Conservation (phyloP, 2,797 vertebrate species). For the Euphonia xanthogaster region DNA sequence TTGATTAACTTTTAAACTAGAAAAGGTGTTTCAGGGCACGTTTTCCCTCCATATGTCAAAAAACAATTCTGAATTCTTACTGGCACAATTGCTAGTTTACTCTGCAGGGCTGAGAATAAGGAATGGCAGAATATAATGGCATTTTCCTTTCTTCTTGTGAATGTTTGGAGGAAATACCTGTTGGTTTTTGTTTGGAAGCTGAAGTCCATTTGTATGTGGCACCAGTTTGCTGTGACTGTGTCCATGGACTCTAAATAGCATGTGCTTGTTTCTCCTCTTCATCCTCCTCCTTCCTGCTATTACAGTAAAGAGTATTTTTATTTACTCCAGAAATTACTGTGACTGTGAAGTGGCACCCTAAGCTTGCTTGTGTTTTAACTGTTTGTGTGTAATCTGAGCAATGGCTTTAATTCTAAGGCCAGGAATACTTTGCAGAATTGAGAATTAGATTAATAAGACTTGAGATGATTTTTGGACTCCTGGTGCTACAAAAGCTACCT, state of each 20-base stretch:
- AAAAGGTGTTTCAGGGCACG: background rate
- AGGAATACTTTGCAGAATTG: background rate
- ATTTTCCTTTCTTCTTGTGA: background rate
- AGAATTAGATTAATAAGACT: background rate
- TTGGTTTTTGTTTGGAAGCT: background rate
- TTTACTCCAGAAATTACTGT: background rate
- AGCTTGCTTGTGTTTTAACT: background rate
- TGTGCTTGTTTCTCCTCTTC: accelerated
- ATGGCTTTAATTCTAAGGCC: background rate
- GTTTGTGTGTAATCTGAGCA: background rate
- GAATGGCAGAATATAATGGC: background rate
- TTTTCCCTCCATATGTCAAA: background rate
- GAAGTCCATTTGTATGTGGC: background rate
- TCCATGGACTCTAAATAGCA: background rate
- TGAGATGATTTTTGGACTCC: background rate
- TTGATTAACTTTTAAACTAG: background rate
- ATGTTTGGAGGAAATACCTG: background rate
- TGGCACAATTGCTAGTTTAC: background rate
- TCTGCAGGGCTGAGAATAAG: background rate
- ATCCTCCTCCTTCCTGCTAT: background rate
- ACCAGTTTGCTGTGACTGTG: background rate
- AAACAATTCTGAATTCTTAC: background rate
- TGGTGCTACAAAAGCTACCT: background rate
- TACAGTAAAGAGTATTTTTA: background rate
- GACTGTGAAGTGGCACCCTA: background rate